These are phyloP conservation scores for Drosophila kohkoa DNA, from an alignment of 1,140 invertebrate genomes.

Conservation along the genomic window DNA sequence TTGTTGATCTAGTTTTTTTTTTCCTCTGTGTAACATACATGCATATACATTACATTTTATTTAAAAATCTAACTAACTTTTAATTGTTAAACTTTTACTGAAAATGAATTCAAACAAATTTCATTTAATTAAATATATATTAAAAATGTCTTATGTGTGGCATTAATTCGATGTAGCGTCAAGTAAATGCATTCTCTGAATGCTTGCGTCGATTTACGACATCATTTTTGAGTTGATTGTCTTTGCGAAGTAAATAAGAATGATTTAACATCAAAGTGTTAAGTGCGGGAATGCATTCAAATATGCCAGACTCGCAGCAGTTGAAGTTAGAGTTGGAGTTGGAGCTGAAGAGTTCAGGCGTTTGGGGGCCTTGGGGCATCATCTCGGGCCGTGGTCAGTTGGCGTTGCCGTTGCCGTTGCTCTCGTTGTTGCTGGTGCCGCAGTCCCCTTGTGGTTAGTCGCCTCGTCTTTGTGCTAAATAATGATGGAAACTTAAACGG, in stretches of 20 bases:
- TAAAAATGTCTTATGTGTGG: no score
- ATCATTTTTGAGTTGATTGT: constrained; percentile 10
- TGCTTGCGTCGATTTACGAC: not conserved
- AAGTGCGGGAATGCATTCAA: constrained; percentile 25
- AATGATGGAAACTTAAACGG: constrained; percentile 79
- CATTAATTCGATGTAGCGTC: not conserved
- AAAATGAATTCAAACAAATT: no score
- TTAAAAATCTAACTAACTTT: no score
- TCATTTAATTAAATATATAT: no score
- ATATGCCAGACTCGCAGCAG: constrained; percentile 26
- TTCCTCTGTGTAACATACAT: no score
- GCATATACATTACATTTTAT: no score
- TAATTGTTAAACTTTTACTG: no score
- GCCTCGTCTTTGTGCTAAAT: constrained; percentile 77
- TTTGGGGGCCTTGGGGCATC: constrained; percentile 16
- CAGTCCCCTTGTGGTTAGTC: constrained; percentile 61
- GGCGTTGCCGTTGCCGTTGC: not conserved
- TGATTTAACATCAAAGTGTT: constrained; percentile 40
- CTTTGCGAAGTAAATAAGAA: constrained; percentile 11
- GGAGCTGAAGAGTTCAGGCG: constrained; percentile 16
- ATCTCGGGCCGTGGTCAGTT: constrained; percentile 35
- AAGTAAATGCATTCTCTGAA: not conserved
- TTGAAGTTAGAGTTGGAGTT: not conserved
- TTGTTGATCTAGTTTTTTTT: no score
- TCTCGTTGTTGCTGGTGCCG: not conserved